These are phyloP conservation scores for Copidosoma floridanum DNA, from an alignment of 1,140 invertebrate species.

Conservation along the genomic window DNA sequence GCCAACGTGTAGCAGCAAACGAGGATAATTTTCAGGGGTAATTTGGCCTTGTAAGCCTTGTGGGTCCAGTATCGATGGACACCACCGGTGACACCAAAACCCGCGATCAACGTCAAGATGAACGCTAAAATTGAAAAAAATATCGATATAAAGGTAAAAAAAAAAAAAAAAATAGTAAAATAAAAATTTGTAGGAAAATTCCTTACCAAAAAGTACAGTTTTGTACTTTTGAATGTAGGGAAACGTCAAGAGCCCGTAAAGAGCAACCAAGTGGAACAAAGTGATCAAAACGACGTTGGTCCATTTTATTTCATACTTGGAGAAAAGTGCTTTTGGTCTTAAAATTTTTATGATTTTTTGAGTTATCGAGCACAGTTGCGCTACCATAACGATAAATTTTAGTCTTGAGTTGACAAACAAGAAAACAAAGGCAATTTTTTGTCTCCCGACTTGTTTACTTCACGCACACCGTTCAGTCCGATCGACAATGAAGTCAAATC, in stretches of 20 bases:
- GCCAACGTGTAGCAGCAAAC: constrained; percentile 29
- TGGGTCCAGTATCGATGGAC: constrained; percentile 70
- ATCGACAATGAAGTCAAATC: too few relatives aligned
- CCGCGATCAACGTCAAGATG: neutral
- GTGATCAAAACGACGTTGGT: constrained; percentile 19
- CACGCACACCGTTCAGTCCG: too few relatives aligned
- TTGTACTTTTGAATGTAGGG: constrained; percentile 13
- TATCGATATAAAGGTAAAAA: too few relatives aligned
- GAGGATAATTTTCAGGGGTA: constrained; percentile 47
- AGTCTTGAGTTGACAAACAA: too few relatives aligned
- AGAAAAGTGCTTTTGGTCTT: too few relatives aligned
- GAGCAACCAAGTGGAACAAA: constrained; percentile 9
- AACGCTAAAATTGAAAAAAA: constrained; percentile 4
- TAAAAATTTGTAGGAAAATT: neutral
- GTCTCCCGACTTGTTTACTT: too few relatives aligned
- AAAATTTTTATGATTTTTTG: too few relatives aligned
- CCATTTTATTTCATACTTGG: constrained; percentile 28
- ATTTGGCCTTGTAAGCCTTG: constrained; percentile 64
- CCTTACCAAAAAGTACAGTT: constrained; percentile 6
- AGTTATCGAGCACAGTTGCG: too few relatives aligned
- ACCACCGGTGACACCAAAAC: constrained; percentile 62
- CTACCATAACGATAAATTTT: too few relatives aligned
- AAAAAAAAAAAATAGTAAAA: neutral
- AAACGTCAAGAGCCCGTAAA: constrained; percentile 2
- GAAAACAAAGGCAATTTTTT: too few relatives aligned